Base-by-base conservation (phyloP, 2,797 vertebrate species). In the Poecilia velifera region DNA sequence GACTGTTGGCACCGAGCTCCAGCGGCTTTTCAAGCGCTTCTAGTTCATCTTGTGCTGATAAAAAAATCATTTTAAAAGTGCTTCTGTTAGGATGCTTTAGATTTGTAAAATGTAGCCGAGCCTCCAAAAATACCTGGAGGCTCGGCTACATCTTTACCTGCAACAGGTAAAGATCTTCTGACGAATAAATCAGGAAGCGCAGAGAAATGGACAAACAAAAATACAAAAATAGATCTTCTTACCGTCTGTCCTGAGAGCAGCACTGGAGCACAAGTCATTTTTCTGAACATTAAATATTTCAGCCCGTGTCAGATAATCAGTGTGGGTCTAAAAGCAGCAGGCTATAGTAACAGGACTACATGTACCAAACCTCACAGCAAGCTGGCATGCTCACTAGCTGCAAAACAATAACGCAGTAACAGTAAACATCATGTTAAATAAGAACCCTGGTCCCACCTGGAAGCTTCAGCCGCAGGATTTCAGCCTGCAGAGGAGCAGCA, bases 21-120 rank as follows among this genome's bases (percentile, higher is more conserved):
- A 12, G 16, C 6, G 77, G 77, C 55, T 84, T 78, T 51, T 78
- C n/a, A 78, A 84, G 68, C 73, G 45, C 49, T 36, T 25, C 45
- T 47, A 68, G 34, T 3, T 2, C 9, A 57, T 55, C 76, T 73
- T 57, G 78, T 2, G n/a, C 76, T 51, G 20, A 77, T 57, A 16
- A 76, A 79, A 64, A 31, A 43, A 14, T 16, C 45, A 14, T 25
- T 68, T 53, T 36, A 64, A 14, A 83, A n/a, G 79, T 10, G 51
- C 36, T 57, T 28, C 0, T 62, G 31, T 22, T 73, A 13, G 25
- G 64, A 14, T 43, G 66, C 41, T 43, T 70, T 39, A n/a, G 39
- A 70, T 41, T 2, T 68, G 64, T 41, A 39, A 39, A 10, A 41
- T 25, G 64, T 12, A 68, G 64, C 39, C 20, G 25, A n/a, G 36